phyloP scores from a whole-genome alignment of 2,797 vertebrate species.

The Tragelaphus oryx region DNA sequence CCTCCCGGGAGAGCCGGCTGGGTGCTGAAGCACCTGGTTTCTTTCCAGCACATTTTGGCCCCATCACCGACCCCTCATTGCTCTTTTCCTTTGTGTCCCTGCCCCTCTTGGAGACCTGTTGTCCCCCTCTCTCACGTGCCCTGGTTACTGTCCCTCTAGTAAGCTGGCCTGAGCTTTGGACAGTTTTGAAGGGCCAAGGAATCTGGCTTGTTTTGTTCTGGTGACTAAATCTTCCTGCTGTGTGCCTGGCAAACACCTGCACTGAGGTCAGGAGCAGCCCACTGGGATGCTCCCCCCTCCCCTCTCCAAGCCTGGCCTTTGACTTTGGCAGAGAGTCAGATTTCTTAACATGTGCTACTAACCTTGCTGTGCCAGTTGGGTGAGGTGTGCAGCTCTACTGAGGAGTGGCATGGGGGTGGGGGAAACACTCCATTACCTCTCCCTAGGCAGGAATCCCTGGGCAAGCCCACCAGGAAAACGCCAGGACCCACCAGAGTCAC shows the following conservation, averaged over 20 bases:
- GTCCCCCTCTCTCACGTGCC: neutral
- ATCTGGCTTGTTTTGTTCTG: neutral
- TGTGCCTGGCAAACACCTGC: neutral
- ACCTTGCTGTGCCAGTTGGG: neutral
- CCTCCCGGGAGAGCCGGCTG: neutral
- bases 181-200: neutral
- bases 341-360: neutral
- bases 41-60: neutral
- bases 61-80: neutral
- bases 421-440: neutral
- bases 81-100: neutral
- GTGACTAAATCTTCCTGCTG: neutral
- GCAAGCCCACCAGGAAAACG: neutral
- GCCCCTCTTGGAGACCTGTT: neutral
- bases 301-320: neutral
- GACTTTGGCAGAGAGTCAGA: neutral
- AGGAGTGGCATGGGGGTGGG: neutral
- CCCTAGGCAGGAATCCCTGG: neutral
- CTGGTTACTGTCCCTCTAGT: neutral
- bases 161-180: neutral
- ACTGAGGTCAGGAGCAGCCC: neutral
- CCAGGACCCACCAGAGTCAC: neutral
- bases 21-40: neutral
- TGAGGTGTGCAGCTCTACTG: neutral
- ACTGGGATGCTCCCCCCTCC: neutral